These are phyloP conservation scores for Zaprionus capensis DNA, from an alignment of 1,140 invertebrate species.

Conservation along the genomic window DNA sequence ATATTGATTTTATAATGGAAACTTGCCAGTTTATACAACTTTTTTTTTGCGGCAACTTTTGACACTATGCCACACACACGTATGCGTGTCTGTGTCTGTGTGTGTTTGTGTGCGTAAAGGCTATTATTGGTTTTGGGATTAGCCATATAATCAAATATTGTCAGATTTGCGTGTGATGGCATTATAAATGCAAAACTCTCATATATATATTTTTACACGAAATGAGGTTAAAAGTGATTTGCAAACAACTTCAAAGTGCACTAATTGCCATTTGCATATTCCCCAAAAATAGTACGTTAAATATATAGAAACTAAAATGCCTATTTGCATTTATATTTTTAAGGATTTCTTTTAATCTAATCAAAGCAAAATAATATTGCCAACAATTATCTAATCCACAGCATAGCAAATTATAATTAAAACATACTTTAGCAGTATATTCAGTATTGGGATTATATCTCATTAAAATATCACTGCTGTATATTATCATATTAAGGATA, in stretches of 20 bases:
- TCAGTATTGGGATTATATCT: background rate
- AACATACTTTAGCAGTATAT: background rate
- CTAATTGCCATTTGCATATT: conserved; percentile 16
- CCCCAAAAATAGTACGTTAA: background rate
- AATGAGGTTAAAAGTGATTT: conserved; percentile 29
- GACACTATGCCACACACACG: conserved; percentile 8
- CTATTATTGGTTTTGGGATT: conserved; percentile 51
- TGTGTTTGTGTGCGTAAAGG: background rate
- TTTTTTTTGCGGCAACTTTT: conserved; percentile 36
- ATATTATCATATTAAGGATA: no score
- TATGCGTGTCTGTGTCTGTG: background rate
- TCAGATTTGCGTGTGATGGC: conserved; percentile 32
- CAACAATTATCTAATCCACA: background rate
- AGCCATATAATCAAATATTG: conserved; percentile 54
- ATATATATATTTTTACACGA: conserved; percentile 4
- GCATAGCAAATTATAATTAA: background rate
- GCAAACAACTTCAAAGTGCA: conserved; percentile 18
- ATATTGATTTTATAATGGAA: conserved; percentile 75
- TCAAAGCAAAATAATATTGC: background rate
- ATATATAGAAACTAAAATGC: background rate
- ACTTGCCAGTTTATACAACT: conserved; percentile 64
- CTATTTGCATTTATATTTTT: background rate
- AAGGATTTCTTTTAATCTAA: background rate
- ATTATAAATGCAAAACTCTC: conserved; percentile 6
- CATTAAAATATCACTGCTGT: background rate